phyloP scores from a whole-genome alignment of 2,797 vertebrate genomes.

The Lacerta viridis region DNA sequence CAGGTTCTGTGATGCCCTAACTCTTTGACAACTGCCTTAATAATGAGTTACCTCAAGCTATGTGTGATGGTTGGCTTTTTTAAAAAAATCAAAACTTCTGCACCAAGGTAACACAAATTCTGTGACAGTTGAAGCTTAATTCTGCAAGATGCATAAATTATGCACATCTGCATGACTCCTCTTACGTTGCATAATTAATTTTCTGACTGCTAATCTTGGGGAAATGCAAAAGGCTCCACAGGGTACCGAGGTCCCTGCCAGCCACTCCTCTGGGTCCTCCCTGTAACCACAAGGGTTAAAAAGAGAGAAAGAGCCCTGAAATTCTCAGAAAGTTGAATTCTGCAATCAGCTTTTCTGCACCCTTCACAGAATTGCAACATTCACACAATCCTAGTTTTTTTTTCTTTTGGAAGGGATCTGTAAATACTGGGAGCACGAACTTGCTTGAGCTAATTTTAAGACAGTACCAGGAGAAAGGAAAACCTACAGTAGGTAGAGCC shows the following conservation, averaged over 20 bases:
- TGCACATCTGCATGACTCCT: conserved; percentile 4
- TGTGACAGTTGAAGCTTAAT: neutral
- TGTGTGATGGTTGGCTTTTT: neutral
- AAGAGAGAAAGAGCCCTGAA: neutral
- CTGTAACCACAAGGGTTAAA: neutral
- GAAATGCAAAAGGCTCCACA: neutral
- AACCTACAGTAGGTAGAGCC: conserved; percentile 5
- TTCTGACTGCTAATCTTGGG: neutral
- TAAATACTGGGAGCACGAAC: conserved; percentile 41
- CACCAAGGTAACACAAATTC: conserved; percentile 8
- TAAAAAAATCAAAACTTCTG: neutral
- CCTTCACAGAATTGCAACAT: conserved; percentile 23
- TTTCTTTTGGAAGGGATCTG: conserved; percentile 46
- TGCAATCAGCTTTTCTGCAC: neutral
- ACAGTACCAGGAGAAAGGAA: conserved; percentile 61
- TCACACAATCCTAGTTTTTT: conserved; percentile 17
- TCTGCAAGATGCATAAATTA: conserved; percentile 6
- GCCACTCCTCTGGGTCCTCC: neutral
- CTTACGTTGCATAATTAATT: conserved; percentile 1
- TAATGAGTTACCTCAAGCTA: conserved; percentile 9
- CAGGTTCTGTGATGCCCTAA: neutral
- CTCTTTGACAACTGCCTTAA: conserved; percentile 55
- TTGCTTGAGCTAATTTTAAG: conserved; percentile 64
- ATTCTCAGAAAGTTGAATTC: neutral
- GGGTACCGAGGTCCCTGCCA: neutral